Percentiles rank a stretch among this genome's conserved stretches.
phyloP scores from a whole-genome alignment of 2,888 invertebrate genomes.

The Pachycephus smyrnensis region DNA sequence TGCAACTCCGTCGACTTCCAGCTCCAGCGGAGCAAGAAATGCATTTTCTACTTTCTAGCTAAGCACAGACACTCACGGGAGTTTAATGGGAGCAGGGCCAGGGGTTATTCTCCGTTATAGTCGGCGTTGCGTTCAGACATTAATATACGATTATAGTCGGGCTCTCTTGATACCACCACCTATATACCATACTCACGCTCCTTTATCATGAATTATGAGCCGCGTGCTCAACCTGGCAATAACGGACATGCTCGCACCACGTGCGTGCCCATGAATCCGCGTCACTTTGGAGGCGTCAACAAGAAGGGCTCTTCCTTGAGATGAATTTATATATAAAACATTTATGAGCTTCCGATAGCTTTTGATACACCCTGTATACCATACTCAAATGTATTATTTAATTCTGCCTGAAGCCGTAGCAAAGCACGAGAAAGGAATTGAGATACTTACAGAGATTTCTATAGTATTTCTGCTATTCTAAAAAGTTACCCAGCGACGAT shows the following conservation, averaged over 20 bases:
- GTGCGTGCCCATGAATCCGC: conserved; percentile 14
- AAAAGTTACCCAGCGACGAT: no score
- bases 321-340: no score
- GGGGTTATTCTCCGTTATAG: conserved; percentile 36
- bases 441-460: no score
- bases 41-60: conserved; percentile 34
- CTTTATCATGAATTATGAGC: conserved; percentile 49
- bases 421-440: no score
- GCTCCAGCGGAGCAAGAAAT: conserved; percentile 28
- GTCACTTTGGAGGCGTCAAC: neutral
- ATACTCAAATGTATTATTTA: no score
- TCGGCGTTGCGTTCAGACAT: conserved; percentile 34
- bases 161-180: conserved; percentile 15
- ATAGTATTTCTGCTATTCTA: no score
- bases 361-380: no score
- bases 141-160: conserved; percentile 38
- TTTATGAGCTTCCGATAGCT: no score
- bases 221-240: conserved; percentile 23
- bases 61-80: conserved; percentile 25
- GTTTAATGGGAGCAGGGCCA: conserved; percentile 39
- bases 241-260: conserved; percentile 17
- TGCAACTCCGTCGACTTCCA: neutral
- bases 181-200: conserved; percentile 32
- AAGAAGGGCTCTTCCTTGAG: neutral
- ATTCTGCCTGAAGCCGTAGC: no score